phyloP scores from a whole-genome alignment of 2,888 invertebrate species.

The Latrodectus elegans region DNA sequence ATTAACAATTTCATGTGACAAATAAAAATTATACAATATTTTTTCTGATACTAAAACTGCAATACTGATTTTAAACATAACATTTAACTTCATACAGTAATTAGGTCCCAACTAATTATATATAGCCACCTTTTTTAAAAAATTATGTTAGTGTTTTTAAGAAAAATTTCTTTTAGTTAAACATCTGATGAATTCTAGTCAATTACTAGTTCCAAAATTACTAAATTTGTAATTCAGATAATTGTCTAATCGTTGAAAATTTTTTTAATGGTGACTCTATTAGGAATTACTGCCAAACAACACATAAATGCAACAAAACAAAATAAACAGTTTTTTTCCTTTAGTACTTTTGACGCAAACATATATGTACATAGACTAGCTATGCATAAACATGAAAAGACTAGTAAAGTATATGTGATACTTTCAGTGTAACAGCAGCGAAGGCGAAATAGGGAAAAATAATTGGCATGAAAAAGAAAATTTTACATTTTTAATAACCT shows the following conservation, averaged over 20 bases:
- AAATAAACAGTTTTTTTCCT: constrained; percentile 1
- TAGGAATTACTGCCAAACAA: constrained; percentile 4
- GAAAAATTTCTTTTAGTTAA: no score
- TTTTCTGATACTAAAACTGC: neutral
- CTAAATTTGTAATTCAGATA: no score
- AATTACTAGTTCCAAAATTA: no score
- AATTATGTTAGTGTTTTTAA: no score
- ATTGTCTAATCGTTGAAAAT: neutral
- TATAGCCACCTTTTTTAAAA: no score
- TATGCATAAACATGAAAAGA: constrained; percentile 48
- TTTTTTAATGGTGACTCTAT: constrained; percentile 1
- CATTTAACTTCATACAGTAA: neutral
- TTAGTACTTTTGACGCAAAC: constrained; percentile 5
- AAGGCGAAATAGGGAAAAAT: no score
- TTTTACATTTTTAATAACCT: no score
- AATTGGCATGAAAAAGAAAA: no score
- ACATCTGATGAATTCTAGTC: no score
- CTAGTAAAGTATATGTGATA: constrained; percentile 8
- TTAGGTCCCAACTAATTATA: no score
- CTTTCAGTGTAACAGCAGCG: no score
- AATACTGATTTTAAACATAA: neutral
- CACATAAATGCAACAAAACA: constrained; percentile 10
- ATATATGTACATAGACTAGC: constrained; percentile 34
- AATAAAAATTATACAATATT: no score
- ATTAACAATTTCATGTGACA: neutral